A percentile compares a stretch with the other conserved stretches of the same genome.
Conservation (phyloP, 1,140 invertebrate genomes). For the Tetragonula clypearis region DNA sequence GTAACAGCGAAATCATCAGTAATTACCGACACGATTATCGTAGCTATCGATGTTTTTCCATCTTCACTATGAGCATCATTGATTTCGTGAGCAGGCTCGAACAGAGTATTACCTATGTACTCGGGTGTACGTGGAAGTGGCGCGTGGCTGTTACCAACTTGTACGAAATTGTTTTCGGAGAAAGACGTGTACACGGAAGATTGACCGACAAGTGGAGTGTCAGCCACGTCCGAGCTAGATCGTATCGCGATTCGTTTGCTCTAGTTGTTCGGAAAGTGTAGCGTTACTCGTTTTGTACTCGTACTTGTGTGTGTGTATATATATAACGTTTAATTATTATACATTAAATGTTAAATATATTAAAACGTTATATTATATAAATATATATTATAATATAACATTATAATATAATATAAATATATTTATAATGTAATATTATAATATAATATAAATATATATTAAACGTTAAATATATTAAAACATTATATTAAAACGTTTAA, state of each 20-base stretch:
- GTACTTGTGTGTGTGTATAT: not conserved
- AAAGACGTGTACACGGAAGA: not conserved
- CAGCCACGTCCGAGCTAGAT: slow-evolving; percentile 4
- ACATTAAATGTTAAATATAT: too few species aligned
- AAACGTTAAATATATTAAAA: too few species aligned
- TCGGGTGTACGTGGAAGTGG: not conserved
- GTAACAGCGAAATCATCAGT: too few species aligned
- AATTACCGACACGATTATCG: not conserved
- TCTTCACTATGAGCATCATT: not conserved
- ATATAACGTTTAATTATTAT: too few species aligned
- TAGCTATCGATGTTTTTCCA: not conserved
- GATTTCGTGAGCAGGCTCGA: not conserved
- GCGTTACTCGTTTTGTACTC: slow-evolving; percentile 16
- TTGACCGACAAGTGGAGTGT: not conserved
- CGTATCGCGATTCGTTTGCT: not conserved
- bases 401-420: too few species aligned
- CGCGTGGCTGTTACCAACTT: not conserved
- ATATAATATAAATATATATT: too few species aligned
- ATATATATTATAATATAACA: too few species aligned
- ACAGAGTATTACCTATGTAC: not conserved
- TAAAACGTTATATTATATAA: too few species aligned
- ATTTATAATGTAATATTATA: too few species aligned
- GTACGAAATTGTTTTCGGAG: not conserved
- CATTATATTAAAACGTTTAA: too few species aligned
- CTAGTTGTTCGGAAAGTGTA: not conserved